These are phyloP conservation scores for Zosterops lateralis DNA, from an alignment of 2,113 vertebrate genomes.

Conservation along the genomic window DNA sequence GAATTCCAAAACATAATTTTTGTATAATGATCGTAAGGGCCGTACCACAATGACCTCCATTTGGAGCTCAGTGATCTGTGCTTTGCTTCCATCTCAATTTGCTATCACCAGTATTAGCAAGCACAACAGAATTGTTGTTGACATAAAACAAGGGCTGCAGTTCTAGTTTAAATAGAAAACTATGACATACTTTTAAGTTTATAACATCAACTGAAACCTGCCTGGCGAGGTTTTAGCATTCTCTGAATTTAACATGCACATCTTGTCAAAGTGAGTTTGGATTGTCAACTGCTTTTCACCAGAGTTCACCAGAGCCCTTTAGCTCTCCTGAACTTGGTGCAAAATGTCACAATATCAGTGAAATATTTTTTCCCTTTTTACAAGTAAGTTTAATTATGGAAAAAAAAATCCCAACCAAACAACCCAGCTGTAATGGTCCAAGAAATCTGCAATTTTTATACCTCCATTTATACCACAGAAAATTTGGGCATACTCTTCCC, in stretches of 20 bases:
- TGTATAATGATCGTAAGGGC: background rate
- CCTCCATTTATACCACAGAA: background rate
- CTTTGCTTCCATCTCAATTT: background rate
- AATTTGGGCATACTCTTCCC: background rate
- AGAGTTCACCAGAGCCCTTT: background rate
- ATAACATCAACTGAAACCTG: conserved; percentile 43
- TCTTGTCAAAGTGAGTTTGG: background rate
- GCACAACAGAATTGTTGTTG: conserved; percentile 68
- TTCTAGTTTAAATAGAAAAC: conserved; percentile 62
- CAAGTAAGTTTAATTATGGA: background rate
- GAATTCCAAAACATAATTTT: background rate
- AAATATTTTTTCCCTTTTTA: background rate
- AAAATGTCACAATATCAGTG: background rate
- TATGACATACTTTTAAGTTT: conserved; percentile 56
- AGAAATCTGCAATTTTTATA: background rate
- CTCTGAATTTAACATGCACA: background rate
- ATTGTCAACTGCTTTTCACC: background rate
- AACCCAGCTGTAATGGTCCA: background rate
- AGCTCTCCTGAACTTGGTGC: background rate
- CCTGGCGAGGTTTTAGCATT: background rate
- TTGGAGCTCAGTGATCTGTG: conserved; percentile 30
- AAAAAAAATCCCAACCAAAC: background rate
- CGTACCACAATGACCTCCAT: conserved; percentile 49
- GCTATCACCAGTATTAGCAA: conserved; percentile 49
- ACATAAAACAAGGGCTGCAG: conserved; percentile 62